phyloP scores from a whole-genome alignment of 2,888 invertebrate genomes.

The Hirtodrosophila cameraria region DNA sequence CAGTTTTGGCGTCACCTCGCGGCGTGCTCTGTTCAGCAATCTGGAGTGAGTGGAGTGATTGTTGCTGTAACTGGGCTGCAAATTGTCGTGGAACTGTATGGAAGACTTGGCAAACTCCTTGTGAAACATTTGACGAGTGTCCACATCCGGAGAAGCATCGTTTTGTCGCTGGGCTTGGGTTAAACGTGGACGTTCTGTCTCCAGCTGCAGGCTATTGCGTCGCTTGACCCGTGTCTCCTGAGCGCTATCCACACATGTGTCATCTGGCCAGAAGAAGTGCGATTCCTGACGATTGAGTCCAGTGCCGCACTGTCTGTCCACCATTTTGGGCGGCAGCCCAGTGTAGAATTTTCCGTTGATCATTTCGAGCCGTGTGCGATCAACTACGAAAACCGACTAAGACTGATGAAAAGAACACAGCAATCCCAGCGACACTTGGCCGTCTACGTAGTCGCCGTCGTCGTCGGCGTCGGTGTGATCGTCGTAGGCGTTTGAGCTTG shows the following conservation, averaged over 20 bases:
- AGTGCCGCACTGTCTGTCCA: slow-evolving; percentile 67
- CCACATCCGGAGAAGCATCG: slow-evolving; percentile 49
- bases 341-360: slow-evolving; percentile 84
- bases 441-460: slow-evolving; percentile 27
- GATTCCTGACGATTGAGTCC: slow-evolving; percentile 82
- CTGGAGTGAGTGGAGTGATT: slow-evolving; percentile 20
- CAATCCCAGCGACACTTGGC: slow-evolving; percentile 21
- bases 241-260: slow-evolving; percentile 74
- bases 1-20: slow-evolving; percentile 71
- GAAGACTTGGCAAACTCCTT: slow-evolving; percentile 83
- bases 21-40: slow-evolving; percentile 30
- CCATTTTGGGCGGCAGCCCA: slow-evolving; percentile 83
- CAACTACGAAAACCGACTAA: slow-evolving; percentile 57
- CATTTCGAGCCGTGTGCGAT: slow-evolving; percentile 66
- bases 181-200: slow-evolving; percentile 32
- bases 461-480: slow-evolving; percentile 44
- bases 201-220: slow-evolving; percentile 71
- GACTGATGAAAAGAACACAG: slow-evolving; percentile 59
- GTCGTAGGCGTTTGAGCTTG: slow-evolving; percentile 66
- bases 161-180: slow-evolving; percentile 19
- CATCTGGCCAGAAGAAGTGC: slow-evolving; percentile 84
- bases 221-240: slow-evolving; percentile 73
- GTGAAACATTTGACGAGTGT: slow-evolving; percentile 81
- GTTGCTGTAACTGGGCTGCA: slow-evolving; percentile 48
- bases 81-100: slow-evolving; percentile 82